phyloP scores from a whole-genome alignment of 1,140 invertebrate species.

The Wasmannia auropunctata region DNA sequence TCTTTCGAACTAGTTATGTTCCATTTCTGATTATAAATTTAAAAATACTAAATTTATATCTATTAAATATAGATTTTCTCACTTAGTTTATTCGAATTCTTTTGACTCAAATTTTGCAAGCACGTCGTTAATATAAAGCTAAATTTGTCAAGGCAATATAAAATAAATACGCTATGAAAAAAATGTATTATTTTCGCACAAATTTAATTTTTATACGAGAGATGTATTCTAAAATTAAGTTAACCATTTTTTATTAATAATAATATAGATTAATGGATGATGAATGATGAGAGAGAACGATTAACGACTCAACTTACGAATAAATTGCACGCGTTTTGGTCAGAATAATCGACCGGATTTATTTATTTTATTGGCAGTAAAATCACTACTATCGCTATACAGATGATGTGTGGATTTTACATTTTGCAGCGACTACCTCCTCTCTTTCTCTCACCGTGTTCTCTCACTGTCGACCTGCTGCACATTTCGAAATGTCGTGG shows the following conservation, averaged over 20 bases:
- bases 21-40: background rate
- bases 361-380: slow-evolving; percentile 43
- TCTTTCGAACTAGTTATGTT: background rate
- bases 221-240: background rate
- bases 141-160: background rate
- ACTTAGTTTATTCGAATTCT: background rate
- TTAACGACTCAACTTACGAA: slow-evolving; percentile 23
- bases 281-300: background rate
- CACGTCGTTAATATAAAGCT: background rate
- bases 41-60: background rate
- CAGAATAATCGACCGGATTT: slow-evolving; percentile 17
- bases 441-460: background rate
- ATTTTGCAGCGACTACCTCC: slow-evolving; percentile 5
- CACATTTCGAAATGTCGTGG: slow-evolving; percentile 61
- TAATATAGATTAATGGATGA: background rate
- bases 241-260: slow-evolving; percentile 5
- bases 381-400: background rate
- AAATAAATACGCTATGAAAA: background rate
- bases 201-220: slow-evolving; percentile 1
- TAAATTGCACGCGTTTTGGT: background rate
- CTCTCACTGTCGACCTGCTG: slow-evolving; percentile 42
- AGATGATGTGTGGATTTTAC: slow-evolving; percentile 24
- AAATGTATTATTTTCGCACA: background rate
- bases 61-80: background rate
- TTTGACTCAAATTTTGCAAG: background rate